Evolutionary conservation across 2,113 vertebrate genomes (phyloP).

Genomic region (Sminthopsis crassicaudata): DNA sequence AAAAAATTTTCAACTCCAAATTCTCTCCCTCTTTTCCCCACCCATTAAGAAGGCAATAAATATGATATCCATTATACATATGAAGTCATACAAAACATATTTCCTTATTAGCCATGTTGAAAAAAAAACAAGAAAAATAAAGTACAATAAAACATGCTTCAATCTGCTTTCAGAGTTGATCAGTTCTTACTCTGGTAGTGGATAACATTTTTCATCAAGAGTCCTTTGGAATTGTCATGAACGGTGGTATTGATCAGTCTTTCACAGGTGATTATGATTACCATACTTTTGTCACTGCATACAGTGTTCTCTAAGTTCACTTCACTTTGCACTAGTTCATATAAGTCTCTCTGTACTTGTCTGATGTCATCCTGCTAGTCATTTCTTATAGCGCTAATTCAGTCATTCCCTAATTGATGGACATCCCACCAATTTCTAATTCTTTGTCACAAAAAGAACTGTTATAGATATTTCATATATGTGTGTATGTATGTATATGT

Average conservation of each 20-base stretch:
- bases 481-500: too few species aligned
- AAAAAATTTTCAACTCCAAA: too few species aligned
- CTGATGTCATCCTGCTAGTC: too few species aligned
- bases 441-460: not conserved
- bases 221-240: not conserved
- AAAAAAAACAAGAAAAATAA: not conserved
- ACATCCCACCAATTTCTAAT: not conserved
- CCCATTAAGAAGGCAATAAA: too few species aligned
- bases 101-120: not conserved
- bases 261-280: too few species aligned
- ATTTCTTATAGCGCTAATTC: not conserved
- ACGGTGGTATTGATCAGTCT: too few species aligned
- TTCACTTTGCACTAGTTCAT: too few species aligned
- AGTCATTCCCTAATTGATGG: not conserved
- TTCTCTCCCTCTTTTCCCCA: too few species aligned
- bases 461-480: not conserved
- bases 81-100: not conserved
- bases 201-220: not conserved
- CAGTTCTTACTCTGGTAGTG: not conserved
- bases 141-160: not conserved
- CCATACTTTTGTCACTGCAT: not conserved
- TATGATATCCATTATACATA: not conserved
- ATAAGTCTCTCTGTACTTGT: too few species aligned
- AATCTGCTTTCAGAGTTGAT: not conserved
- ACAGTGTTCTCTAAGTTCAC: not conserved